Evolutionary conservation across 2,113 vertebrate species (phyloP).

Genomic region (Glareola pratincola): DNA sequence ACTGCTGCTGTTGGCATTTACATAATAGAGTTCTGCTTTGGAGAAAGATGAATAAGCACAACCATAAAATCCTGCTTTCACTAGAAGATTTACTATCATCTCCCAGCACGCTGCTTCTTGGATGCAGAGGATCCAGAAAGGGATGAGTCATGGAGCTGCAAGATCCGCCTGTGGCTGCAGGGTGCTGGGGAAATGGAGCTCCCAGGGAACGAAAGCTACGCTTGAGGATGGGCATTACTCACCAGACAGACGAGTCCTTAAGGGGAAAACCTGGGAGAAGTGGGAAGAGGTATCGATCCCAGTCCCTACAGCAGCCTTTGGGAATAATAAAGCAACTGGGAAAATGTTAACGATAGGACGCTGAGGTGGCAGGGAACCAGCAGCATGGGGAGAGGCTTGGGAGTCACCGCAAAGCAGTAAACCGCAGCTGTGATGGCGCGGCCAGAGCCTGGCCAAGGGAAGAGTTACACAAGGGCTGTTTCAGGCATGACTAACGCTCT

Average conservation of each 20-base stretch:
- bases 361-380: not conserved
- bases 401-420: not conserved
- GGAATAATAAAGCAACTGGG: not conserved
- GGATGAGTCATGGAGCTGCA: conserved; percentile 29
- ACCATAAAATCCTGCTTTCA: not conserved
- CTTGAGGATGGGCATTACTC: not conserved
- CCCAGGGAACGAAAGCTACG: not conserved
- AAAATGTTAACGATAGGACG: accelerated
- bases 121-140: not conserved
- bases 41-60: conserved; percentile 24
- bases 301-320: not conserved
- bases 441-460: not conserved
- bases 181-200: not conserved
- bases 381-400: accelerated
- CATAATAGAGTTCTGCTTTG: not conserved
- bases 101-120: not conserved
- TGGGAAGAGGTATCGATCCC: not conserved
- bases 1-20: not conserved
- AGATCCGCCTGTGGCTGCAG: not conserved
- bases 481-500: not conserved
- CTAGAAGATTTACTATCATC: not conserved
- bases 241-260: not conserved
- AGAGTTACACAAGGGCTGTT: not conserved
- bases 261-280: not conserved
- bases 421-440: accelerated